A percentile compares a stretch with the other conserved stretches of the same genome.
Evolutionary conservation across 2,797 vertebrate genomes (phyloP).

Genomic region (Picus viridis): DNA sequence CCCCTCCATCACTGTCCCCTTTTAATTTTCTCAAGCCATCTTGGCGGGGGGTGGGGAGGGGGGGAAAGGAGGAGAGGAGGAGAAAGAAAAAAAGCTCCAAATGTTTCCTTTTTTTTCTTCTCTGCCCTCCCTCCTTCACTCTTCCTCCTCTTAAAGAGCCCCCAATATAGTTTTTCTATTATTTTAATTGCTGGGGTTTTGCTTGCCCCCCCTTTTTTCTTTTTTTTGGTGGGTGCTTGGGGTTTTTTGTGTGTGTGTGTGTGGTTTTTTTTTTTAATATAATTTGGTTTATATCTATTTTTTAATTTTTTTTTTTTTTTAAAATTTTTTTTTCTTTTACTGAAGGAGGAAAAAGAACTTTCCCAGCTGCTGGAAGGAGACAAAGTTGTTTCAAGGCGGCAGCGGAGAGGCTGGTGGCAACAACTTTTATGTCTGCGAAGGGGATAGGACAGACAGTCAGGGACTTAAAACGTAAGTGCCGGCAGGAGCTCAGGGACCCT

Average conservation of each 20-base stretch:
- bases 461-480: conserved; percentile 1
- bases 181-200: neutral
- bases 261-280: neutral
- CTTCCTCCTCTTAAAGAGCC: neutral
- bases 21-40: conserved; percentile 38
- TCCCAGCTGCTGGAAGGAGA: neutral
- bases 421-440: neutral
- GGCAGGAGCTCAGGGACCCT: neutral
- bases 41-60: neutral
- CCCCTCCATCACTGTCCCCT: neutral
- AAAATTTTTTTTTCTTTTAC: neutral
- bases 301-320: neutral
- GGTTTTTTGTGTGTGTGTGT: neutral
- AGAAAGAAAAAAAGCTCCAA: neutral
- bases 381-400: neutral
- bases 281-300: neutral
- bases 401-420: neutral
- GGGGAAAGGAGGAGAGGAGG: neutral
- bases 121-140: neutral
- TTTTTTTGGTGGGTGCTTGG: no score
- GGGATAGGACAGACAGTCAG: neutral
- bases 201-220: neutral
- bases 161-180: neutral
- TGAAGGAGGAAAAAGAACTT: neutral
- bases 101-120: conserved; percentile 37